A percentile compares a stretch with the other conserved stretches of the same genome.
Evolutionary conservation across 1,140 invertebrate species (phyloP).

Genomic region (Geopemphigus sp.): DNA sequence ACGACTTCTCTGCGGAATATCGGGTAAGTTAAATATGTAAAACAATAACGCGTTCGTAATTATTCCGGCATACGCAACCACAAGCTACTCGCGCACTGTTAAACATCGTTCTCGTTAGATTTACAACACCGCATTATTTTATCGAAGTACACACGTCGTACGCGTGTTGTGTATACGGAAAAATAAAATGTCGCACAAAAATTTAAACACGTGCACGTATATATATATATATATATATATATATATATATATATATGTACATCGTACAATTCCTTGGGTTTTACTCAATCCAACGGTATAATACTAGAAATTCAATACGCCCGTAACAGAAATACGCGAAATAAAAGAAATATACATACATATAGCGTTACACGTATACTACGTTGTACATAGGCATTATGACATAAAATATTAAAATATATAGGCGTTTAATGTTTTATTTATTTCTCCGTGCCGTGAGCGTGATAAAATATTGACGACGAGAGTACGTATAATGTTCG

Average conservation of each 20-base stretch:
- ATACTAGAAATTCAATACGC: background rate
- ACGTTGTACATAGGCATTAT: background rate
- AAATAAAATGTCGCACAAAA: background rate
- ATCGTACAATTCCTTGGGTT: too few relatives aligned
- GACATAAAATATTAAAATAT: background rate
- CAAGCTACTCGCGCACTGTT: background rate
- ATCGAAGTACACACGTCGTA: background rate
- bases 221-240: too few relatives aligned
- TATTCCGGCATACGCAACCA: background rate
- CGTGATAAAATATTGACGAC: background rate
- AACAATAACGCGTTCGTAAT: background rate
- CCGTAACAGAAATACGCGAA: background rate
- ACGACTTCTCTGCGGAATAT: too few relatives aligned
- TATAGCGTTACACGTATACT: background rate
- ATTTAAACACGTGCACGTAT: too few relatives aligned
- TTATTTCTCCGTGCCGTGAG: background rate
- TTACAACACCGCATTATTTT: conserved; percentile 6
- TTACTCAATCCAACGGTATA: too few relatives aligned
- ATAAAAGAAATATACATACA: background rate
- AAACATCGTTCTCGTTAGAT: conserved; percentile 1
- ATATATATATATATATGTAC: too few relatives aligned
- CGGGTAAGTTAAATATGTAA: too few relatives aligned
- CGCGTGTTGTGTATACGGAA: background rate
- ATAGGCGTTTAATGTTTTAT: background rate
- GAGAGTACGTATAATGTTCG: background rate